phyloP scores from a whole-genome alignment of 2,113 vertebrate species.

The Megaceryle torquata region DNA sequence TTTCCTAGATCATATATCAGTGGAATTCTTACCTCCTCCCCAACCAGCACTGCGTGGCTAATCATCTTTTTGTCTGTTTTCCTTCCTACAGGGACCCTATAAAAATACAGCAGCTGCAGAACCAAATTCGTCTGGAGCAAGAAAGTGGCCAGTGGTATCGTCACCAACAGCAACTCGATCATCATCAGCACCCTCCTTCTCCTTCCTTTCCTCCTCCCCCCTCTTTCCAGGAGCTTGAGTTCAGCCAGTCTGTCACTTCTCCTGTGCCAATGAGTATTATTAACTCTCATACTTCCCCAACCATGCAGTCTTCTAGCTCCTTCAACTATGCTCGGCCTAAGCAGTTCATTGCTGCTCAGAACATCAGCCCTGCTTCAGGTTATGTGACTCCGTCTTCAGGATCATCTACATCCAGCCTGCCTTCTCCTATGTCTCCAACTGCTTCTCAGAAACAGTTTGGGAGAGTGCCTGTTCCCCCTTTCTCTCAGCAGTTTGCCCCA shows the following conservation, averaged over 20 bases:
- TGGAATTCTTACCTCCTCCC: neutral
- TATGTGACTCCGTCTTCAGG: conserved; percentile 87
- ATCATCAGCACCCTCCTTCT: conserved; percentile 71
- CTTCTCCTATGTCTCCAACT: conserved; percentile 89
- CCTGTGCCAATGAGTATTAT: conserved; percentile 79
- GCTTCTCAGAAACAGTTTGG: conserved; percentile 81
- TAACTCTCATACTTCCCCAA: conserved; percentile 74
- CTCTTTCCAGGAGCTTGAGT: conserved; percentile 88
- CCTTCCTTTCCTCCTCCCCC: conserved; percentile 90
- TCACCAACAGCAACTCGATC: conserved; percentile 69
- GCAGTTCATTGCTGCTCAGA: conserved; percentile 98
- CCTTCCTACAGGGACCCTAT: conserved; percentile 81
- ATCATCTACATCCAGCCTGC: conserved; percentile 86
- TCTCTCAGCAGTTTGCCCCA: conserved; percentile 74
- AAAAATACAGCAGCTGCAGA: conserved; percentile 92
- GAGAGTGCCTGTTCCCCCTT: conserved; percentile 75
- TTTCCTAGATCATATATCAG: neutral
- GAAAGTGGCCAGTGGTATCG: conserved; percentile 77
- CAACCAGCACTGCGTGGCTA: neutral
- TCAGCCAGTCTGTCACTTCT: conserved; percentile 63
- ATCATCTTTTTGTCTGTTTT: conserved; percentile 42
- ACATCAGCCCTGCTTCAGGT: conserved; percentile 75
- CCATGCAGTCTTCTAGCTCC: conserved; percentile 92
- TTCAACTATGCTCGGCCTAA: conserved; percentile 98
- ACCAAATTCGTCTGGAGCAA: conserved; percentile 90